Evolutionary conservation across 2,888 invertebrate species (phyloP).

Genomic region (Eucriotettix oculatus): DNA sequence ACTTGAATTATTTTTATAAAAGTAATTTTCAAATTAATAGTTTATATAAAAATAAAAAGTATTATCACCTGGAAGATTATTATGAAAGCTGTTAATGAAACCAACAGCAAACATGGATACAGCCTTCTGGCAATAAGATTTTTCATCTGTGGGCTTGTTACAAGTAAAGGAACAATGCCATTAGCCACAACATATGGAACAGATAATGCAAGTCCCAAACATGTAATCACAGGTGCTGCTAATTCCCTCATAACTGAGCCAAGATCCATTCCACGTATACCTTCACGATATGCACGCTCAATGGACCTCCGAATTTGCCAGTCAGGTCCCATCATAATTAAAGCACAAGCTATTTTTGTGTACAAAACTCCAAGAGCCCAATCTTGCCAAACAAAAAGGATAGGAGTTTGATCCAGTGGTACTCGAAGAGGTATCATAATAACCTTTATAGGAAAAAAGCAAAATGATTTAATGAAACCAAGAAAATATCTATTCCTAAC

Average conservation of each 20-base stretch:
- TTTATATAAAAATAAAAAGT: slow-evolving; percentile 12
- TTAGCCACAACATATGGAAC: slow-evolving; percentile 86
- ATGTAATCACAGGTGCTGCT: slow-evolving; percentile 76
- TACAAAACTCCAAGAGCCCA: slow-evolving; percentile 97
- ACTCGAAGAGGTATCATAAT: slow-evolving; percentile 82
- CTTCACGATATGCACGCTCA: slow-evolving; percentile 86
- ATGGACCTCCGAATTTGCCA: slow-evolving; percentile 83
- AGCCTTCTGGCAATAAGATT: slow-evolving; percentile 68
- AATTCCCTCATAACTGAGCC: slow-evolving; percentile 69
- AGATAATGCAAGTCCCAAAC: slow-evolving; percentile 76
- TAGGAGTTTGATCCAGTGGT: slow-evolving; percentile 79
- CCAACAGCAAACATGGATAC: slow-evolving; percentile 74
- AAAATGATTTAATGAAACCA: too few species aligned
- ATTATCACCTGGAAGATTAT: slow-evolving; percentile 43
- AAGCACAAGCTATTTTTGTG: slow-evolving; percentile 91
- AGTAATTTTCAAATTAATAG: too few species aligned
- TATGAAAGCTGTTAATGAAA: slow-evolving; percentile 48
- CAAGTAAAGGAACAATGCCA: slow-evolving; percentile 50
- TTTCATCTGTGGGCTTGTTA: slow-evolving; percentile 44
- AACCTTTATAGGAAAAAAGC: too few species aligned
- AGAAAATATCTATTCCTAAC: too few species aligned
- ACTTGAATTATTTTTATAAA: too few species aligned
- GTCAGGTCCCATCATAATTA: slow-evolving; percentile 97
- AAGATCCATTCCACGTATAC: slow-evolving; percentile 81
- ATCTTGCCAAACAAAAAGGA: slow-evolving; percentile 82